phyloP scores from a whole-genome alignment of 2,888 invertebrate genomes.

The Abscondita cerata region DNA sequence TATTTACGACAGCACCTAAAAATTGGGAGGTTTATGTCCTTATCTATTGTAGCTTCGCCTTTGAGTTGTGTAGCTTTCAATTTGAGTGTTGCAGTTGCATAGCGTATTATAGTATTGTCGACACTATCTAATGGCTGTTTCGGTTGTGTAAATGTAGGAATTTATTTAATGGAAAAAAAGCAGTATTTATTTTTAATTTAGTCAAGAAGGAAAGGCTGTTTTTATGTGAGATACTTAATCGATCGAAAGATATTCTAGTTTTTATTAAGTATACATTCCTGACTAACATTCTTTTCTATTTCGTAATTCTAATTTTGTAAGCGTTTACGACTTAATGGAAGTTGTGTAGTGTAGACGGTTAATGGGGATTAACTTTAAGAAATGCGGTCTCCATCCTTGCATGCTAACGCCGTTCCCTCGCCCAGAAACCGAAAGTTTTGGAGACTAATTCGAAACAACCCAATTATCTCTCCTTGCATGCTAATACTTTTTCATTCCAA shows the following conservation, averaged over 20 bases:
- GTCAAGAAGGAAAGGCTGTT: constrained; percentile 12
- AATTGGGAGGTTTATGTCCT: constrained; percentile 10
- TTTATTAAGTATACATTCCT: constrained; percentile 6
- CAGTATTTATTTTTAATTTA: constrained; percentile 15
- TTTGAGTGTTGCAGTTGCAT: constrained; percentile 1
- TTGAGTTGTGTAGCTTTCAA: neutral
- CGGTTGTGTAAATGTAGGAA: neutral
- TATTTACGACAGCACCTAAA: neutral
- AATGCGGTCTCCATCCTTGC: neutral
- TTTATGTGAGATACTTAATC: constrained; percentile 19
- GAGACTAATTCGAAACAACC: neutral
- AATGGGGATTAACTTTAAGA: neutral
- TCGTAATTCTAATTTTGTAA: neutral
- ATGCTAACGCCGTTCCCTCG: neutral
- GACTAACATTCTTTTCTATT: constrained; percentile 6
- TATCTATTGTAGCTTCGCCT: neutral
- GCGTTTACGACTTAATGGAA: neutral
- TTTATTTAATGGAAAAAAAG: neutral
- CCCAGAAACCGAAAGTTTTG: too few relatives aligned
- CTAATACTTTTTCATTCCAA: neutral
- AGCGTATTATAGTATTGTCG: neutral
- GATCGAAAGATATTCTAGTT: constrained; percentile 12
- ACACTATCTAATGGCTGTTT: neutral
- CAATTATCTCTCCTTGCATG: constrained; percentile 24
- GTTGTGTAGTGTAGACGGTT: neutral